Evolutionary conservation across 1,140 invertebrate species (phyloP).

Genomic region (Achatina immaculata): DNA sequence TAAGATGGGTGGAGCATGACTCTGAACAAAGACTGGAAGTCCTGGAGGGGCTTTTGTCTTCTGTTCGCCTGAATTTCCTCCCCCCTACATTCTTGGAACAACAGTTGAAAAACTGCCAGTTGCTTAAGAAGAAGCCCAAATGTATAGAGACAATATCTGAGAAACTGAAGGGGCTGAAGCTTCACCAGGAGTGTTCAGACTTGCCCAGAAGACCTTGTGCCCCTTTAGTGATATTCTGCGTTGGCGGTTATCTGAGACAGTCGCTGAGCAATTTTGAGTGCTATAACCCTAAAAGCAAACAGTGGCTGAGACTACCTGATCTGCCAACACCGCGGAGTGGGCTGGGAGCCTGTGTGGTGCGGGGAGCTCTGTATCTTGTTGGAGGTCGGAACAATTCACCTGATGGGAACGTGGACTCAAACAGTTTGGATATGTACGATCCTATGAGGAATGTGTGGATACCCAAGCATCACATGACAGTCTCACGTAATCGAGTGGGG

Average conservation of each 20-base stretch:
- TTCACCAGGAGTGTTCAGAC: constrained; percentile 64
- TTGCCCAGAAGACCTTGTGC: constrained; percentile 63
- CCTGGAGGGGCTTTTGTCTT: constrained; percentile 88
- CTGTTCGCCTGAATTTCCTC: constrained; percentile 90
- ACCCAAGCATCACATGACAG: constrained; percentile 78
- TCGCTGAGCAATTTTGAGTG: constrained; percentile 89
- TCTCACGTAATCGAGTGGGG: constrained; percentile 86
- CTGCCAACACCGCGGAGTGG: constrained; percentile 88
- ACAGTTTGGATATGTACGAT: constrained; percentile 86
- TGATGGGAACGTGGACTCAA: constrained; percentile 81
- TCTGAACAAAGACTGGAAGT: constrained; percentile 85
- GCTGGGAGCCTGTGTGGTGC: constrained; percentile 75
- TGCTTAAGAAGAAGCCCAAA: constrained; percentile 84
- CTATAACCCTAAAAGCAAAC: constrained; percentile 87
- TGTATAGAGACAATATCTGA: constrained; percentile 90
- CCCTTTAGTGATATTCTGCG: constrained; percentile 84
- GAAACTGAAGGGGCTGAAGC: constrained; percentile 82
- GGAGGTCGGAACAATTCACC: constrained; percentile 89
- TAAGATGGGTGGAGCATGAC: constrained; percentile 91
- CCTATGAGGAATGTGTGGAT: constrained; percentile 78
- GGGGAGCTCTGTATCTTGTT: constrained; percentile 88
- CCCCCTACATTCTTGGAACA: constrained; percentile 92
- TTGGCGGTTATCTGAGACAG: constrained; percentile 88
- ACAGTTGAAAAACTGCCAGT: constrained; percentile 90
- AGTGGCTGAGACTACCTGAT: constrained; percentile 84